Evolutionary conservation across 2,888 invertebrate genomes (phyloP), one percentile per base, ranked within the genome.

Genomic region (Dioctria rufipes): DNA sequence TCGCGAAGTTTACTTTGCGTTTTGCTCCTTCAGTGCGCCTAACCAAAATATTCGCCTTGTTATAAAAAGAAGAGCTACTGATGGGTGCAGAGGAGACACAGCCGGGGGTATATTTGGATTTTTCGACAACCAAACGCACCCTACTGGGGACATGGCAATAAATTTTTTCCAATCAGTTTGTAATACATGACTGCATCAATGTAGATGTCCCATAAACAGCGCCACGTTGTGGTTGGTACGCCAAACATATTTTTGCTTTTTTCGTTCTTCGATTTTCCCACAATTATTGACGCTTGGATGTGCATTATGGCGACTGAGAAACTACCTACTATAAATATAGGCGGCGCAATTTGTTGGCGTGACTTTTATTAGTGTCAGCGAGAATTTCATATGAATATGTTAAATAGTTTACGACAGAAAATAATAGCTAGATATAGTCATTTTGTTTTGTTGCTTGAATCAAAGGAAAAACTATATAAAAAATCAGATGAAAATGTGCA

Each of bases 31-130:
- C 25, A 13, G 13, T 49, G 51, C 71, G 71, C 5, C 11, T 51
- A 51, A 39, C 54, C 71, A n/a, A 71, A 71, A 39, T 43, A 25
- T 25, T 9, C 51, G n/a, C 54, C 54, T 13, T 51, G 43, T 42
- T 4, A 75, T 37, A 43, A 75, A 42, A 42, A 75, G 75, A 43
- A 42, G 75, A 43, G 39, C 39, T 63, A 61, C 43, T 51, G 66
- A 78, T 78, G 65, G 66, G 51, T 66, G 65, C 66, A 66, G 66
- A 60, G 54, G 67, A 80, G 25, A 78, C 82, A 78, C 82, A 83
- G 83, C 71, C 58, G 75, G 81, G 83, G 81, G 83, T 80, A 83
- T 83, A 81, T 83, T 81, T 78, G 58, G 66, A 80, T 80, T 81
- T 82, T 81, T 80, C 78, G 71, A 81, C 78, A 81, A 78, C 78